Base-by-base conservation (phyloP, 2,797 vertebrate genomes). In the Lateolabrax maculatus region DNA sequence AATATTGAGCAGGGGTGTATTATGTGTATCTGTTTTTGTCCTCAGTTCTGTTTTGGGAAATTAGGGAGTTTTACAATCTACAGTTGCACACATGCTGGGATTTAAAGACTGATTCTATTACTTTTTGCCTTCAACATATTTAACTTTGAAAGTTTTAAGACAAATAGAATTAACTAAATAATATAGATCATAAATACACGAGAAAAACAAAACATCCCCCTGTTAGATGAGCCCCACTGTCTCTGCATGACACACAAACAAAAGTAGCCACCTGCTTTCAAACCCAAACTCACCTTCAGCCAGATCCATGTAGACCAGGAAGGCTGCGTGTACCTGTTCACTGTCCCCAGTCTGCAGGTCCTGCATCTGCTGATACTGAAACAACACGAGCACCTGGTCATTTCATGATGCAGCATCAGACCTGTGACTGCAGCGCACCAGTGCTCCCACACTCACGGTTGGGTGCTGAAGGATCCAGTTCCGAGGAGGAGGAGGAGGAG, bases 261-360 rank as follows among this genome's bases (percentile, higher is more conserved):
- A 4, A 18, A n/a, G n/a, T n/a, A n/a, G n/a, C n/a, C n/a, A n/a
- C n/a, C n/a, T n/a, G n/a, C n/a, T n/a, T n/a, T n/a, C 3, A 27
- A 12, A 18, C 13, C 29, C 37, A 49, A 8, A 75, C 91, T 90
- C 75, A 95, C 95, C 95, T 51, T 95, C 95, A 44, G 95, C 81
- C 16, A 99, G 96, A 84, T 99, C 97, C 95, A 99, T 94, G 93
- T 96, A 97, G 7, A 96, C 97, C 39, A 99, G 91, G 89, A 99
- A 99, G 0, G 98, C 97, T 53, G 96, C 93, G 7, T 98, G 97
- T 4, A 97, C 87, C 68, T 98, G 96, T 46, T 93, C 87, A 27
- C 93, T 93, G 88, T 99, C 97, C 21, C 85, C 96, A 0, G 96
- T 87, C 64, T 96, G 95, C 56, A 99, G 92, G 16, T 90, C 91